Evolutionary conservation across 2,113 vertebrate species (phyloP).

Genomic region (Arenaria interpres): DNA sequence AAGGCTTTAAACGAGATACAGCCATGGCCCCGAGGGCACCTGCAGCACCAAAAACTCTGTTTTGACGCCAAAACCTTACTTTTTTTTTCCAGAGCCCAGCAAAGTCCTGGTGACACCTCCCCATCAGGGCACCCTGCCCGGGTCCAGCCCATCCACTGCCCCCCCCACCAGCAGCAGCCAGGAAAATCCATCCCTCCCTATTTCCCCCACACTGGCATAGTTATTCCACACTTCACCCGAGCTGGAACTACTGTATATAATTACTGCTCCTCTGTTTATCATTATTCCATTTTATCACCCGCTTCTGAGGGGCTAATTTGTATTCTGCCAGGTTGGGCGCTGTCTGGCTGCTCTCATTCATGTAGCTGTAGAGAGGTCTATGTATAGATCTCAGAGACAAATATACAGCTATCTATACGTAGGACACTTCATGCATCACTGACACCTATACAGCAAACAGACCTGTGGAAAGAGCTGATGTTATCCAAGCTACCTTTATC

Average conservation of each 20-base stretch:
- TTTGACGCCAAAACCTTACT: background rate
- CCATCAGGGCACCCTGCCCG: background rate
- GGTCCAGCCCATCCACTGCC: background rate
- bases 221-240: background rate
- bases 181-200: background rate
- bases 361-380: background rate
- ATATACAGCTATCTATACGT: background rate
- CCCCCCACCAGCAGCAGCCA: background rate
- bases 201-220: background rate
- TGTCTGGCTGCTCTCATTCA: slow-evolving; percentile 51
- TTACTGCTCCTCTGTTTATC: slow-evolving; percentile 5
- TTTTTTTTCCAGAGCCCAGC: background rate
- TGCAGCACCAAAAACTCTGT: background rate
- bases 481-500: background rate
- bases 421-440: slow-evolving; percentile 1
- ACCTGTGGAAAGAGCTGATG: background rate
- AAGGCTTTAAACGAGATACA: background rate
- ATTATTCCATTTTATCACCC: background rate
- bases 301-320: slow-evolving; percentile 53
- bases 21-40: background rate
- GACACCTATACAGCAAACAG: background rate
- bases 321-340: slow-evolving; percentile 38
- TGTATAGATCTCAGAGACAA: background rate
- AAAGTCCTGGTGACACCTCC: background rate
- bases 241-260: background rate